Evolutionary conservation across 1,140 invertebrate species (phyloP).

Genomic region (Euwallacea similis): DNA sequence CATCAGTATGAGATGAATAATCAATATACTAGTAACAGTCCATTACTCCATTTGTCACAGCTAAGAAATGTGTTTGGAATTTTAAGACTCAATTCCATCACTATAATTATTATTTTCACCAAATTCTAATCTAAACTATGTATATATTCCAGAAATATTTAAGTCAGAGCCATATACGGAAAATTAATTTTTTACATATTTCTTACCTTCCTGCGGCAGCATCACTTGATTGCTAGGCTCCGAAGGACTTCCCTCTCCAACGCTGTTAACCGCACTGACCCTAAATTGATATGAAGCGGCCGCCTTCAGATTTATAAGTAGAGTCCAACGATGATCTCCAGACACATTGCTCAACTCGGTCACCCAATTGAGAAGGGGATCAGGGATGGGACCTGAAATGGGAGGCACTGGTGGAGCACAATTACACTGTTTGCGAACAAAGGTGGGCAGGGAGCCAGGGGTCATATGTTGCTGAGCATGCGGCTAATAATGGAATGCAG

Average conservation of each 20-base stretch:
- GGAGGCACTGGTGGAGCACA: conserved; percentile 50
- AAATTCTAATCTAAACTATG: no score
- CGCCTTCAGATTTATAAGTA: conserved; percentile 87
- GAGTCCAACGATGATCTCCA: conserved; percentile 72
- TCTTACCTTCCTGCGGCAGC: conserved; percentile 90
- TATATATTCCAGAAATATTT: no score
- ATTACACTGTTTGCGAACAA: conserved; percentile 41
- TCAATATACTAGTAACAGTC: no score
- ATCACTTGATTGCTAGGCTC: conserved; percentile 83
- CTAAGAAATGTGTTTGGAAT: no score
- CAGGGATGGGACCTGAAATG: conserved; percentile 74
- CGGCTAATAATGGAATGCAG: neutral
- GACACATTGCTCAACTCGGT: conserved; percentile 87
- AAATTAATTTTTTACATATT: no score
- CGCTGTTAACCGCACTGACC: conserved; percentile 92
- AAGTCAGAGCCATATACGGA: no score
- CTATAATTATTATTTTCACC: no score
- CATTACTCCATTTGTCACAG: no score
- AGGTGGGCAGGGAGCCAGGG: conserved; percentile 17
- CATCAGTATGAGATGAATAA: no score
- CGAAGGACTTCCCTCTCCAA: conserved; percentile 90
- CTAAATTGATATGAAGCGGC: conserved; percentile 95
- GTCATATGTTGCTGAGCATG: conserved; percentile 41
- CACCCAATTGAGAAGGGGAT: conserved; percentile 83
- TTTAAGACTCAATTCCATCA: no score